A percentile compares a stretch with the other conserved stretches of the same genome.
Evolutionary conservation across 2,888 invertebrate species (phyloP).

Genomic region (Danaus chrysippus): DNA sequence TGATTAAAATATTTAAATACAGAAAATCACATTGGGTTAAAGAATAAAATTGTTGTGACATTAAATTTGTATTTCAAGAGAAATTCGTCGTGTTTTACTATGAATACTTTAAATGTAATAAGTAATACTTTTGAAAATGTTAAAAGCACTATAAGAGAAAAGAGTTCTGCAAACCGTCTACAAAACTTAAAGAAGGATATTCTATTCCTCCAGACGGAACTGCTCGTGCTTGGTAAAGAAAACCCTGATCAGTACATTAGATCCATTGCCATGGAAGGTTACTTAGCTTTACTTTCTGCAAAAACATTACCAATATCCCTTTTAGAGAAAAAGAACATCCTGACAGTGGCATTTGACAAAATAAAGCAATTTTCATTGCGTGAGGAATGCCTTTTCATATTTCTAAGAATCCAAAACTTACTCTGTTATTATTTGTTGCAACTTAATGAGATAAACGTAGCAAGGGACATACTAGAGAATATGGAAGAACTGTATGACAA

Average conservation of each 20-base stretch:
- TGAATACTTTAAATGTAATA: conserved; percentile 60
- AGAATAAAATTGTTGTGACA: conserved; percentile 9
- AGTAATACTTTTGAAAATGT: conserved; percentile 57
- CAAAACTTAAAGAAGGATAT: conserved; percentile 58
- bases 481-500: conserved; percentile 68
- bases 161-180: conserved; percentile 51
- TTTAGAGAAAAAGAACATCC: conserved; percentile 57
- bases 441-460: conserved; percentile 64
- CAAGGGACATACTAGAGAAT: conserved; percentile 71
- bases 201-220: conserved; percentile 52
- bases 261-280: conserved; percentile 68
- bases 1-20: too few relatives aligned
- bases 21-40: conserved; percentile 9
- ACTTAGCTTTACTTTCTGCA: conserved; percentile 58
- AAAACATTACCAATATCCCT: conserved; percentile 60
- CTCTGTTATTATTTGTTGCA: conserved; percentile 78
- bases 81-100: conserved; percentile 24
- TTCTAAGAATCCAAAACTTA: conserved; percentile 78
- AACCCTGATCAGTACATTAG: conserved; percentile 57
- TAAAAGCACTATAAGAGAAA: conserved; percentile 52
- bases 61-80: too few relatives aligned
- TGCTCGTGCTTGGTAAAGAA: conserved; percentile 58
- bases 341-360: conserved; percentile 57
- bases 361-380: conserved; percentile 52
- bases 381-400: conserved; percentile 71